Percentiles rank a stretch among this genome's conserved stretches.
Evolutionary conservation across 2,113 vertebrate species (phyloP).

Genomic region (Cynoglossus semilaevis): DNA sequence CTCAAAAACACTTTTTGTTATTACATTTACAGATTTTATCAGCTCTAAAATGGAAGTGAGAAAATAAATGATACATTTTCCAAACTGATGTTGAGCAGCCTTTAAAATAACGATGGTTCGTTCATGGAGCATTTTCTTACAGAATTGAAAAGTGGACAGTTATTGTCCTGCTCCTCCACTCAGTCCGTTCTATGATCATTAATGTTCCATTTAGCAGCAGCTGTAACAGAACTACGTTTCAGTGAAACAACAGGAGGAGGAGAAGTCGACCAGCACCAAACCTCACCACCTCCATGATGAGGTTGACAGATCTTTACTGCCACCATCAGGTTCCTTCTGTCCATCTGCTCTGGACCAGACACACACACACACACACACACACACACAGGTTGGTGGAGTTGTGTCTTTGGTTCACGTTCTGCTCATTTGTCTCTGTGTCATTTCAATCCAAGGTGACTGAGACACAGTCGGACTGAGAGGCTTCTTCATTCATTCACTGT

Average conservation of each 20-base stretch:
- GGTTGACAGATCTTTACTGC: constrained; percentile 40
- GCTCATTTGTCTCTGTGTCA: constrained; percentile 6
- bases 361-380: constrained; percentile 21
- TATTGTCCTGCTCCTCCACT: constrained; percentile 33
- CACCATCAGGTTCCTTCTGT: constrained; percentile 7
- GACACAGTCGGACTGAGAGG: constrained; percentile 37
- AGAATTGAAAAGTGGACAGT: constrained; percentile 29
- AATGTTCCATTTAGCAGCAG: constrained; percentile 54
- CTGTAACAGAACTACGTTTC: constrained; percentile 54
- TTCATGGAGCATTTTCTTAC: constrained; percentile 12
- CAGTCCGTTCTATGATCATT: constrained; percentile 34
- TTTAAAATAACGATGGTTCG: constrained; percentile 61
- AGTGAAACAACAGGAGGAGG: constrained; percentile 34
- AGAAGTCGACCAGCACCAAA: no score
- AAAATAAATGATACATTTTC: constrained; percentile 63
- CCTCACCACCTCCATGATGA: constrained; percentile 44
- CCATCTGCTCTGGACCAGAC: constrained; percentile 20
- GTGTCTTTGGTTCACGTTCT: constrained; percentile 23
- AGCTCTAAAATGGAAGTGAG: constrained; percentile 14
- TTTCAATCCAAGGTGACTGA: constrained; percentile 42
- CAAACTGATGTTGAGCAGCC: constrained; percentile 47
- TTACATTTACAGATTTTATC: no score
- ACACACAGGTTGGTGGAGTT: constrained; percentile 25
- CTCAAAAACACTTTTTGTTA: no score
- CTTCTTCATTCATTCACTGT: constrained; percentile 1